Conservation (phyloP, 2,888 invertebrate species). For the Sisyra terminalis region DNA sequence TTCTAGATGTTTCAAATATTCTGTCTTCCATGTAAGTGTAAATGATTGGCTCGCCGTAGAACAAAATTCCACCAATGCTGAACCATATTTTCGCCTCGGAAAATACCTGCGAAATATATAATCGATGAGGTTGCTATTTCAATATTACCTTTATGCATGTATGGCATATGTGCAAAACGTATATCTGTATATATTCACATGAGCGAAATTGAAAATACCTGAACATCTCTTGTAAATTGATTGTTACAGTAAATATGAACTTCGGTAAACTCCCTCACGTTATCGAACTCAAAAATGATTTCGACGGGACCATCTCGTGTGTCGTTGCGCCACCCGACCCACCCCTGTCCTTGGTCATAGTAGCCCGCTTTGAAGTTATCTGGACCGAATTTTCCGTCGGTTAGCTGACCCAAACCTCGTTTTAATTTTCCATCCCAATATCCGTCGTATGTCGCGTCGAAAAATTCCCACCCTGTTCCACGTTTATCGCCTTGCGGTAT, state of each 20-base stretch:
- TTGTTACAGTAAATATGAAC: slow-evolving; percentile 74
- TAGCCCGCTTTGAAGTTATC: slow-evolving; percentile 52
- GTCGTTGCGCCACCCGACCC: slow-evolving; percentile 86
- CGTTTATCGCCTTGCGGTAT: slow-evolving; percentile 79
- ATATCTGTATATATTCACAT: too few relatives aligned
- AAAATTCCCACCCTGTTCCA: slow-evolving; percentile 63
- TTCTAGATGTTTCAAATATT: slow-evolving; percentile 64
- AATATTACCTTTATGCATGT: background rate
- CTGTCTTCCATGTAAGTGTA: slow-evolving; percentile 56
- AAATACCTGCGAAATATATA: slow-evolving; percentile 43
- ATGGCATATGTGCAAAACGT: background rate
- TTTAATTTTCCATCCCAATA: slow-evolving; percentile 60
- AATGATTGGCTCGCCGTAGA: slow-evolving; percentile 59
- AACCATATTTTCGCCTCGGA: slow-evolving; percentile 63
- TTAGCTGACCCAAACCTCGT: slow-evolving; percentile 68
- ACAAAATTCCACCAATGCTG: slow-evolving; percentile 65
- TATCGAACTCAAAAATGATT: slow-evolving; percentile 69
- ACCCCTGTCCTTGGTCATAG: slow-evolving; percentile 49
- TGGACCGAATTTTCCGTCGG: slow-evolving; percentile 64
- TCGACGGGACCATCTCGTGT: slow-evolving; percentile 45
- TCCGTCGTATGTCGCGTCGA: slow-evolving; percentile 76
- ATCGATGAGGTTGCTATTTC: background rate
- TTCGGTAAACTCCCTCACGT: slow-evolving; percentile 69
- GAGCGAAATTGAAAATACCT: slow-evolving; percentile 32
- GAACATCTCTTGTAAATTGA: slow-evolving; percentile 68